A percentile compares a stretch with the other conserved stretches of the same genome.
Conservation (phyloP, 2,113 vertebrate species). For the Cephalopholis sonnerati region DNA sequence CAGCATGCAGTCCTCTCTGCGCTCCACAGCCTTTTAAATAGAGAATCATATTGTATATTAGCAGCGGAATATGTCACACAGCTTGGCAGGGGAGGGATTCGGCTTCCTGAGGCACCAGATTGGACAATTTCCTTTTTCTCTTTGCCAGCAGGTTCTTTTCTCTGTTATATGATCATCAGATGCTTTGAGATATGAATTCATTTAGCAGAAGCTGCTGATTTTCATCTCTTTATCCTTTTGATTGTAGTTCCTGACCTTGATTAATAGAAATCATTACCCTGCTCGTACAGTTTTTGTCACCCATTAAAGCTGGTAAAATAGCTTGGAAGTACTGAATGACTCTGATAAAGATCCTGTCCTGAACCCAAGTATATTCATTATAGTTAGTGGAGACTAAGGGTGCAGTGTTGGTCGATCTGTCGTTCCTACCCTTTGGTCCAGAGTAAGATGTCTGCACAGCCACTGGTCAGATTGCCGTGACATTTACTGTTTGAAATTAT, state of each 20-base stretch:
- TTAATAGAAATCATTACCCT: constrained; percentile 14
- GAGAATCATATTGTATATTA: constrained; percentile 39
- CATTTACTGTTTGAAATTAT: not conserved
- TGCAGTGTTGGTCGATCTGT: not conserved
- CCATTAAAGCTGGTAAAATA: constrained; percentile 1
- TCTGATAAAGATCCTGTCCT: constrained; percentile 1
- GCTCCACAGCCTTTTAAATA: constrained; percentile 13
- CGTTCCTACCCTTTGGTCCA: not conserved
- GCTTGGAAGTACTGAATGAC: not conserved
- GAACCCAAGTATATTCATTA: not conserved
- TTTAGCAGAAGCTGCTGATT: constrained; percentile 35
- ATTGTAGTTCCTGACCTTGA: constrained; percentile 31
- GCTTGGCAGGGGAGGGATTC: constrained; percentile 19
- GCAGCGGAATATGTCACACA: constrained; percentile 20
- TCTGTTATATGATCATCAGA: constrained; percentile 11
- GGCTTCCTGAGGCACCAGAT: constrained; percentile 18
- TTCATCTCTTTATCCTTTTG: constrained; percentile 18
- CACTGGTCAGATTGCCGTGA: not conserved
- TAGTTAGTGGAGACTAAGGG: not conserved
- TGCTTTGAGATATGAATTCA: constrained; percentile 34
- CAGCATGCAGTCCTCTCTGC: constrained; percentile 2
- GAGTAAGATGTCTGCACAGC: not conserved
- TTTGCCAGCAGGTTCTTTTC: constrained; percentile 21
- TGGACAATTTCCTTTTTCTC: constrained; percentile 10
- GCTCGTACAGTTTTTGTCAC: constrained; percentile 2